Conservation (phyloP, 2,888 invertebrate genomes). For the Tinea pellionella region DNA sequence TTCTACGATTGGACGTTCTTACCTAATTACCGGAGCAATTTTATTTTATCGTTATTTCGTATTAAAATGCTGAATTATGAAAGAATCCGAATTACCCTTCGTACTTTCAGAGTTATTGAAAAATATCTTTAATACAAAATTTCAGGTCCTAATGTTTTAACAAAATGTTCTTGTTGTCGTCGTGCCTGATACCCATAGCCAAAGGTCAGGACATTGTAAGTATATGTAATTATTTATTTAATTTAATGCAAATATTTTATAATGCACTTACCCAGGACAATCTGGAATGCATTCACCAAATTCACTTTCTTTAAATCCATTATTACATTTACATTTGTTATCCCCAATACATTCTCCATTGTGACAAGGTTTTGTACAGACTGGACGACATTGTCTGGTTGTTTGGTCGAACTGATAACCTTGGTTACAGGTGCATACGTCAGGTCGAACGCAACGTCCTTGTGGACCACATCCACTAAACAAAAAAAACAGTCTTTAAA, state of each 20-base stretch:
- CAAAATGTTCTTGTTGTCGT: too few species aligned
- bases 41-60: too few species aligned
- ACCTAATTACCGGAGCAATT: too few species aligned
- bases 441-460: constrained; percentile 52
- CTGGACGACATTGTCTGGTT: not conserved
- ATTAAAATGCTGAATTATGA: too few species aligned
- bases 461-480: constrained; percentile 19
- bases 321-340: constrained; percentile 63
- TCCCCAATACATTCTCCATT: constrained; percentile 63
- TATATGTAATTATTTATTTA: too few species aligned
- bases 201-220: too few species aligned
- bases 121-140: too few species aligned
- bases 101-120: too few species aligned
- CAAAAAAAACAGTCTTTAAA: constrained; percentile 12
- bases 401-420: constrained; percentile 32
- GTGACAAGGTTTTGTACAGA: constrained; percentile 36
- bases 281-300: constrained; percentile 35
- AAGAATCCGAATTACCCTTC: too few species aligned
- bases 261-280: constrained; percentile 37
- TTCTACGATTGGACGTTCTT: too few species aligned
- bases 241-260: not conserved
- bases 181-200: too few species aligned
- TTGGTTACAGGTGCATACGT: constrained; percentile 52
- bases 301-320: constrained; percentile 28
- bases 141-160: too few species aligned